Conservation (phyloP, 2,113 vertebrate genomes). For the Leptosomus discolor region DNA sequence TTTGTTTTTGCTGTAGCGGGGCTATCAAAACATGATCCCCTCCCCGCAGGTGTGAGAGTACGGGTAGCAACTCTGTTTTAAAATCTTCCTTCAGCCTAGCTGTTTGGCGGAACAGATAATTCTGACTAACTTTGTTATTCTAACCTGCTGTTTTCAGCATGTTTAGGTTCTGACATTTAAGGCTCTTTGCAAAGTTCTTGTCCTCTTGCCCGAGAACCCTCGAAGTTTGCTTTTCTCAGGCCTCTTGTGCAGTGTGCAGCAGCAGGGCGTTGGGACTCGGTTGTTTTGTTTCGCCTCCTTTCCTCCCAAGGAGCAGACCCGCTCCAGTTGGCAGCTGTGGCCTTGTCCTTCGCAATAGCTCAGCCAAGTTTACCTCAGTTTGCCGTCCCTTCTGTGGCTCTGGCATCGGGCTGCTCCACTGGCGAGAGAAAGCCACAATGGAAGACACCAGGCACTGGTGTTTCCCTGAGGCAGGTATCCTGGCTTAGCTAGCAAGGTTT, state of each 20-base stretch:
- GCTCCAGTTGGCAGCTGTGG: background rate
- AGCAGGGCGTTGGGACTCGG: background rate
- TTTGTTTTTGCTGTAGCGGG: background rate
- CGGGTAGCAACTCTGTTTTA: background rate
- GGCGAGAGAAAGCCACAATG: background rate
- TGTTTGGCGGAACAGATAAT: background rate
- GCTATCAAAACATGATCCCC: background rate
- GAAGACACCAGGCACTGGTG: background rate
- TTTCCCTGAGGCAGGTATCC: background rate
- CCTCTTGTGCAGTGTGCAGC: background rate
- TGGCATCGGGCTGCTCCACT: background rate
- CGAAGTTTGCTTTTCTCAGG: fast-evolving
- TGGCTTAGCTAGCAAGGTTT: background rate
- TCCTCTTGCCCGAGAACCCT: background rate
- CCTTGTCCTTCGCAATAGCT: background rate
- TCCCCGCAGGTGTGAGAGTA: background rate
- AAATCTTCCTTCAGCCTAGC: background rate
- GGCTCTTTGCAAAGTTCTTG: background rate
- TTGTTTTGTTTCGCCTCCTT: background rate
- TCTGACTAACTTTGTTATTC: background rate
- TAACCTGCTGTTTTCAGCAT: background rate
- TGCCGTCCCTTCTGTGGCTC: background rate
- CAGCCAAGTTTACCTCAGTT: background rate
- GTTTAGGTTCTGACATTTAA: background rate
- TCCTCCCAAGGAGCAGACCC: background rate